Conservation (phyloP, 2,888 invertebrate species). For the Agriopis leucophaearia region DNA sequence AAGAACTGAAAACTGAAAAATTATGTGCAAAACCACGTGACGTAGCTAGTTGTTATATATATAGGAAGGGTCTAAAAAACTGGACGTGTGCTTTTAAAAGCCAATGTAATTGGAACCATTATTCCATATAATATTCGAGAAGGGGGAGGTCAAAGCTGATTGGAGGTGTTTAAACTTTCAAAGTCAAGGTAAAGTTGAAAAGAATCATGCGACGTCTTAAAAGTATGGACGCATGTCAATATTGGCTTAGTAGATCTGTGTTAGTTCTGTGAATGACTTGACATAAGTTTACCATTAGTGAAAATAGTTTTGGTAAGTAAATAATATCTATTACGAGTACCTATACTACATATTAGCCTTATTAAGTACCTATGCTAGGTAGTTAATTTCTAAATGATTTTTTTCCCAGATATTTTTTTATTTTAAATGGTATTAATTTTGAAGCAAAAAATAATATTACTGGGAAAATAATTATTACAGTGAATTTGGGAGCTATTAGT, state of each 20-base stretch:
- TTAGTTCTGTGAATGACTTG: conserved; percentile 54
- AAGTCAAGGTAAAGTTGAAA: conserved; percentile 59
- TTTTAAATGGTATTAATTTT: neutral
- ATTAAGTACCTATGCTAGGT: neutral
- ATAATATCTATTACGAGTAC: conserved; percentile 6
- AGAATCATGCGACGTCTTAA: conserved; percentile 59
- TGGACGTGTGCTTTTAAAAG: conserved; percentile 23
- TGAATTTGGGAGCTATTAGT: neutral
- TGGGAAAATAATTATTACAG: neutral
- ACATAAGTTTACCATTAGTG: conserved; percentile 33
- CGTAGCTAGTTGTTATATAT: neutral
- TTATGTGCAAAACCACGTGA: neutral
- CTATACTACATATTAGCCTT: neutral
- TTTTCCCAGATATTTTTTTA: too few relatives aligned
- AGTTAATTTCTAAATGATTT: too few relatives aligned
- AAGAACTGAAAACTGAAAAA: neutral
- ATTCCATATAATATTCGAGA: conserved; percentile 11
- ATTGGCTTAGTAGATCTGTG: conserved; percentile 61
- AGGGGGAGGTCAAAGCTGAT: conserved; percentile 37
- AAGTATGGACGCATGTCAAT: conserved; percentile 54
- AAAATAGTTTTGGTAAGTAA: conserved; percentile 50
- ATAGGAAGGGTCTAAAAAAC: conserved; percentile 24
- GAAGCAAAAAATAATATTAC: neutral
- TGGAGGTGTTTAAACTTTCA: conserved; percentile 51
- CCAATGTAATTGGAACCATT: conserved; percentile 33